Conservation (phyloP, 2,113 vertebrate genomes). For the Ameiurus melas region DNA sequence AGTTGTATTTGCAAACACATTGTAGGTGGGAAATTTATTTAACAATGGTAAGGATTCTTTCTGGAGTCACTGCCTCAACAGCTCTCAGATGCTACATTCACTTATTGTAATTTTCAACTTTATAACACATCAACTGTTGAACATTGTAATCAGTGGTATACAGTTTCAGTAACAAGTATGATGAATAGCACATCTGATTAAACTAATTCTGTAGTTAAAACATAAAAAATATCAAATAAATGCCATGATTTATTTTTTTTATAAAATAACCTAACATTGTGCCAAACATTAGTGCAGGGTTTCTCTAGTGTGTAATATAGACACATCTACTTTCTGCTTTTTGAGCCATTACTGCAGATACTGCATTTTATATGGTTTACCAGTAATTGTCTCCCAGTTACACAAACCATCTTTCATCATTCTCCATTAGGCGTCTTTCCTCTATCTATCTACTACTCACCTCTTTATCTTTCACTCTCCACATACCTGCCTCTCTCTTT, state of each 20-base stretch:
- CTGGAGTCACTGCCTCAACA: constrained; percentile 8
- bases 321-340: constrained; percentile 11
- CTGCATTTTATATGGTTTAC: constrained; percentile 5
- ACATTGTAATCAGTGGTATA: background rate
- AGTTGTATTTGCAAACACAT: background rate
- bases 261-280: background rate
- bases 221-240: background rate
- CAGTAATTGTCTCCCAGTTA: constrained; percentile 26
- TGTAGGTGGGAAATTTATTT: background rate
- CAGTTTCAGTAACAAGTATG: background rate
- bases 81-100: background rate
- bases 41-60: constrained; percentile 4
- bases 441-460: constrained; percentile 6
- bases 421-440: constrained; percentile 38
- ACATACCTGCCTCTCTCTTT: constrained; percentile 35
- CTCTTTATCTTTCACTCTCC: constrained; percentile 24
- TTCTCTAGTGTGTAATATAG: background rate
- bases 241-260: background rate
- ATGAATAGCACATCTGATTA: background rate
- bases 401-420: constrained; percentile 19
- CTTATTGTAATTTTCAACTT: background rate
- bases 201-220: background rate
- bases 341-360: background rate
- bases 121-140: background rate
- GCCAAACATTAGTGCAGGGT: background rate